Evolutionary conservation across 2,888 invertebrate species (phyloP).

Genomic region (Bembecia ichneumoniformis): DNA sequence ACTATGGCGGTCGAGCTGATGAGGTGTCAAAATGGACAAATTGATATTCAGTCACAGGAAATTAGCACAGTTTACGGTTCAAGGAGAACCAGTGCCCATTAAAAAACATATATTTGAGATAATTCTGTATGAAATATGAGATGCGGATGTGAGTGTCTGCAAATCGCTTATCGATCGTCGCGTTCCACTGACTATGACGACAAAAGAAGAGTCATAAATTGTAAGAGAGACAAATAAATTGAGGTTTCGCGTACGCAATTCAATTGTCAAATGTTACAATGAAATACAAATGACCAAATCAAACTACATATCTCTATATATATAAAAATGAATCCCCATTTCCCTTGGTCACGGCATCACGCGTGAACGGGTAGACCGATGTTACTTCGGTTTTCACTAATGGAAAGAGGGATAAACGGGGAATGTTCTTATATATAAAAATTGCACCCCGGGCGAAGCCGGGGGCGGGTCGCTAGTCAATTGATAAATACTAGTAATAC

Average conservation of each 20-base stretch:
- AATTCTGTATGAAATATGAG: slow-evolving; percentile 41
- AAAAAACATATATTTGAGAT: slow-evolving; percentile 14
- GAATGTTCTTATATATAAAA: no score
- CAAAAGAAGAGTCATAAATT: slow-evolving; percentile 45
- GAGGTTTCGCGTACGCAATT: slow-evolving; percentile 24
- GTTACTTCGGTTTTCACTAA: no score
- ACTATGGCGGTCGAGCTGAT: slow-evolving; percentile 5
- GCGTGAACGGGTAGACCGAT: no score
- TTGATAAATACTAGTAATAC: no score
- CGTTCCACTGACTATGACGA: slow-evolving; percentile 40
- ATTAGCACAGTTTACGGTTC: slow-evolving; percentile 1
- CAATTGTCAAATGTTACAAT: neutral
- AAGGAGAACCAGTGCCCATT: neutral
- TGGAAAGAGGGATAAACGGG: no score
- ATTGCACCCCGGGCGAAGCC: no score
- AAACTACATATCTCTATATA: no score
- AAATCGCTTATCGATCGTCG: slow-evolving; percentile 37
- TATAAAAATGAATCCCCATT: no score
- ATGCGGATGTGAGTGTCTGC: slow-evolving; percentile 44
- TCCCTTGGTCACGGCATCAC: no score
- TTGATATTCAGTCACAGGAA: slow-evolving; percentile 14
- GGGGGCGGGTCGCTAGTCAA: no score
- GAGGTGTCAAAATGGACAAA: slow-evolving; percentile 26
- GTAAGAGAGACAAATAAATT: slow-evolving; percentile 32
- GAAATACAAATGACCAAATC: neutral